A percentile compares a stretch with the other conserved stretches of the same genome.
These are phyloP conservation scores for Turritopsis dohrnii DNA, from an alignment of 30 jellyfish, hydroid and myxozoan species.

Conservation along the genomic window DNA sequence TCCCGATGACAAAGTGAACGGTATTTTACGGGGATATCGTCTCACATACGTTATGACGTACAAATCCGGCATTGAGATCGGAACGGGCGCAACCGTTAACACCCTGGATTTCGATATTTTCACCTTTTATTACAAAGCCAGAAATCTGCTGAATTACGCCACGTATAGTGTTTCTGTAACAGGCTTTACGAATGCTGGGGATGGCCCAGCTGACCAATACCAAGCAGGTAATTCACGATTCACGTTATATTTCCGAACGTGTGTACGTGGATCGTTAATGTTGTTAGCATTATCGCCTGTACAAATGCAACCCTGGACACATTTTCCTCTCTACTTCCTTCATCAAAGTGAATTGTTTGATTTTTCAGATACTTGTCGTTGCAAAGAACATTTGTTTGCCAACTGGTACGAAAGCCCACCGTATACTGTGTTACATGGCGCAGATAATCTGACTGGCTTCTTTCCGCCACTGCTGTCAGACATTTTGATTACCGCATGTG, in stretches of 20 bases:
- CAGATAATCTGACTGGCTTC: slow-evolving; percentile 12
- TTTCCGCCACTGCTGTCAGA: slow-evolving; percentile 28
- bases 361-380: slow-evolving; percentile 34
- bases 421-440: slow-evolving; percentile 3
- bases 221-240: neutral
- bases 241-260: neutral
- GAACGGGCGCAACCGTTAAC: neutral
- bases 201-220: slow-evolving; percentile 23
- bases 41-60: neutral
- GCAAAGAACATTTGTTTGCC: slow-evolving; percentile 17
- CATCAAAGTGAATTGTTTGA: too few species aligned
- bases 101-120: slow-evolving; percentile 10
- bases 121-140: slow-evolving; percentile 15
- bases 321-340: too few species aligned
- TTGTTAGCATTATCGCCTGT: too few species aligned
- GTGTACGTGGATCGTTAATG: neutral
- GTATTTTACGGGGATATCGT: slow-evolving; percentile 7
- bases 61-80: slow-evolving; percentile 10
- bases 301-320: too few species aligned
- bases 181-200: slow-evolving; percentile 28
- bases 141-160: slow-evolving; percentile 10
- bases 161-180: neutral
- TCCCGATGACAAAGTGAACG: slow-evolving; percentile 19
- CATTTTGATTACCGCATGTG: slow-evolving; percentile 26
- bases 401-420: slow-evolving; percentile 33